Evolutionary conservation across 2,888 invertebrate species (phyloP), one percentile per base, ranked within the genome.

Genomic region (Plebejus anna): DNA sequence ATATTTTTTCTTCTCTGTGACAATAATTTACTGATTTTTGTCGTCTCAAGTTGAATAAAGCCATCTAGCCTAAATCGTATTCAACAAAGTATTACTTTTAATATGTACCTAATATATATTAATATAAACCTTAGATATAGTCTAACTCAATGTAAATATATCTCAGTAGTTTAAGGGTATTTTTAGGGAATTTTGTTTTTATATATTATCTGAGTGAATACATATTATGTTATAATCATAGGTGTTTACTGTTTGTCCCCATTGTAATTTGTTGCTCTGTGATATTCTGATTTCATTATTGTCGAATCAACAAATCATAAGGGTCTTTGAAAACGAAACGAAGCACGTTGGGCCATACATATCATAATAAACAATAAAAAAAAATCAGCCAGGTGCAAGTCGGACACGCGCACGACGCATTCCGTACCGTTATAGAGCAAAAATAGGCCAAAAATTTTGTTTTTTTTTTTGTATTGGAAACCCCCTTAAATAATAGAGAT

Each of bases 1-100:
- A 66, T 66, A 66, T 66, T 82, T 83, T 83, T 78, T 82, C 80
- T 80, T 85, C 83, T 83, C 82, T 82, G 83, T 80, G 86, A 86
- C 86, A 88, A 88, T 88, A 87, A 86, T 81, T 80, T 81, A 79
- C 82, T 83, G 83, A 80, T 78, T 79, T 78, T 82, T 82, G 80
- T 80, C 78, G 55, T 71, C 71, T 32, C 66, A 75, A 75, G 75
- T 77, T 78, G 78, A 79, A 80, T 78, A 75, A 76, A 79, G 77
- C 77, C 78, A 81, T 76, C 76, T 79, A 80, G 80, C 80, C 76
- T 79, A 82, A 83, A 82, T 84, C 84, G 90, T 91, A 90, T 91
- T 90, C 85, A 87, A 87, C 86, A 82, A 90, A 92, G 92, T 92
- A 91, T 92, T 92, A 91, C 82, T 88, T 51, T 76, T 75, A 73